Evolutionary conservation across 2,888 invertebrate species (phyloP).

Genomic region (Tenthredo scrophulariae): DNA sequence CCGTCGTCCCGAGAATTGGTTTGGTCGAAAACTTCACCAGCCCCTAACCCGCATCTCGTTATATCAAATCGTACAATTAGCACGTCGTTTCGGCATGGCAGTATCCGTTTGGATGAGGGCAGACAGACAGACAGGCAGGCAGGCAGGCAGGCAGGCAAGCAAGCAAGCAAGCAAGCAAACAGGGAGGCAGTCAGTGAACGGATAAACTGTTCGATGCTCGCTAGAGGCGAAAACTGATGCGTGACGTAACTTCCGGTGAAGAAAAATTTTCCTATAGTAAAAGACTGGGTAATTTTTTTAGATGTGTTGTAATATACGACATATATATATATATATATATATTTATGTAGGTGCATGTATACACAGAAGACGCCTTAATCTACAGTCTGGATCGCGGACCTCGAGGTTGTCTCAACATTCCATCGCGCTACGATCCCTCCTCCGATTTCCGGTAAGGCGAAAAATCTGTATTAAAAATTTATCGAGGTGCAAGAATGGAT

Average conservation of each 20-base stretch:
- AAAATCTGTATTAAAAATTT: not conserved
- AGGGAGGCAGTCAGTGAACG: conserved; percentile 11
- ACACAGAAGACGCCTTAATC: not conserved
- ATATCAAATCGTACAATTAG: conserved; percentile 76
- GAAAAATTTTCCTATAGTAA: not conserved
- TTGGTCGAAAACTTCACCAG: conserved; percentile 36
- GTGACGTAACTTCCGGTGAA: not conserved
- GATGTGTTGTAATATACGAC: not conserved
- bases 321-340: not conserved
- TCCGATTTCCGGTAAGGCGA: not conserved
- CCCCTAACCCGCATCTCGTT: conserved; percentile 73
- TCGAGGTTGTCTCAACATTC: not conserved
- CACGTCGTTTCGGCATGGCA: conserved; percentile 69
- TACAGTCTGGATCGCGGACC: not conserved
- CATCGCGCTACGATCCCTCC: not conserved
- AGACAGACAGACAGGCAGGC: not conserved
- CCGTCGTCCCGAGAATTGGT: conserved; percentile 60
- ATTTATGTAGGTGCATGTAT: not conserved
- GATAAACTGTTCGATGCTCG: conserved; percentile 24
- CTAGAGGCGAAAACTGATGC: not conserved
- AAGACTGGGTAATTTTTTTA: not conserved
- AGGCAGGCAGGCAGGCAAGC: not conserved
- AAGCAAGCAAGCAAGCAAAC: not conserved
- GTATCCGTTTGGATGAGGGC: not conserved
- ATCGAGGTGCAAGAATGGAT: not conserved